Percentiles rank a stretch among this genome's conserved stretches.
These are phyloP conservation scores for Anomalospiza imberbis DNA, from an alignment of 2,797 vertebrate genomes.

Conservation along the genomic window DNA sequence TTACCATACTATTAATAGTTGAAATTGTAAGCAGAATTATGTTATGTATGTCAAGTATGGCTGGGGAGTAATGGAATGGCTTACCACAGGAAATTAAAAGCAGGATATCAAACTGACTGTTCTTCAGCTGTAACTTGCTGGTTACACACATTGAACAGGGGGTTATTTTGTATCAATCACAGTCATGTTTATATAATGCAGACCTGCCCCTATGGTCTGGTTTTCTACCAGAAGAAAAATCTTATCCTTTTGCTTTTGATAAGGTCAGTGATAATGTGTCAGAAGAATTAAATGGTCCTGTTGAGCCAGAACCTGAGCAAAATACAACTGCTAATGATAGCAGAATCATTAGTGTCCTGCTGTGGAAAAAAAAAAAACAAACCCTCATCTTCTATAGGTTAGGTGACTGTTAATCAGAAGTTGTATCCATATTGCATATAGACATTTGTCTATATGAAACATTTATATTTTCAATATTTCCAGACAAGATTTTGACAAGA, in stretches of 20 bases:
- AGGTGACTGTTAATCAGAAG: not conserved
- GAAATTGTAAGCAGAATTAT: not conserved
- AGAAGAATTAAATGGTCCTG: not conserved
- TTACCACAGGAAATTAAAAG: not conserved
- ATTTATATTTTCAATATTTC: not conserved
- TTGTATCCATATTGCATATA: not conserved
- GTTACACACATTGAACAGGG: not conserved
- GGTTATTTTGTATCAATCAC: not conserved
- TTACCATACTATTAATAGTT: not conserved
- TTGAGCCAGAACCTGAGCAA: not conserved
- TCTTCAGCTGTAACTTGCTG: not conserved
- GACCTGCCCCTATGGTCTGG: not conserved
- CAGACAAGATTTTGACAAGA: not conserved
- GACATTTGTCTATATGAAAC: not conserved
- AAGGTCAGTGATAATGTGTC: not conserved
- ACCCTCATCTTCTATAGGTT: fast-evolving
- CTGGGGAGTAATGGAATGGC: not conserved
- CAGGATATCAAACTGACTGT: not conserved
- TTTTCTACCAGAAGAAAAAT: not conserved
- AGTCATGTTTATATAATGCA: not conserved
- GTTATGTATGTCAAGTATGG: not conserved
- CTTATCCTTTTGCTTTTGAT: not conserved
- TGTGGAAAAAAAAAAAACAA: not conserved
- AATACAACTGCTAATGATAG: not conserved
- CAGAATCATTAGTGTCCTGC: not conserved